Percentiles rank a stretch among this genome's conserved stretches.
Evolutionary conservation across 1,140 invertebrate species (phyloP).

Genomic region (Arctopsyche grandis): DNA sequence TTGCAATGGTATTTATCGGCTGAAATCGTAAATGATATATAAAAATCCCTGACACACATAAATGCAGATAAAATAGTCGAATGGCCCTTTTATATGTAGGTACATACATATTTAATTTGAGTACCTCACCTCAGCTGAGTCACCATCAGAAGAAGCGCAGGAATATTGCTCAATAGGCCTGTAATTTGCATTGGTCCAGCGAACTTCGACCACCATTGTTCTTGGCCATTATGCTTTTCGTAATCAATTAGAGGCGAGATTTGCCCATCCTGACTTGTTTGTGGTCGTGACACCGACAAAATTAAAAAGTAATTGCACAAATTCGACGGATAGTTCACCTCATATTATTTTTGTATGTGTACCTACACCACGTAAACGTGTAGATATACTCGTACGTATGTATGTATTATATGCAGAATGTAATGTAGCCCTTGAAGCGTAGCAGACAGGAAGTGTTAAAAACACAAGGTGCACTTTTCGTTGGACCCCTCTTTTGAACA

Average conservation of each 20-base stretch:
- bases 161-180: not conserved
- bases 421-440: not conserved
- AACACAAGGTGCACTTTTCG: not conserved
- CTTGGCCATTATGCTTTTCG: not conserved
- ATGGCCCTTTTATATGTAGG: slow-evolving; percentile 19
- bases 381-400: not conserved
- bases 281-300: not conserved
- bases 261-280: not conserved
- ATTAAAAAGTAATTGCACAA: too few species aligned
- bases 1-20: too few species aligned
- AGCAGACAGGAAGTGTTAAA: not conserved
- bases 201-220: slow-evolving; percentile 18
- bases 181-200: slow-evolving; percentile 23
- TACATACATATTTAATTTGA: too few species aligned
- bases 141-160: not conserved
- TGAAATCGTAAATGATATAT: too few species aligned
- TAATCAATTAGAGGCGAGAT: not conserved
- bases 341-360: too few species aligned
- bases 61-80: not conserved
- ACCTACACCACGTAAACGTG: too few species aligned
- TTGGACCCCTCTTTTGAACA: not conserved
- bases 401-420: not conserved
- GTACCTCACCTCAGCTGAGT: not conserved
- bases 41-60: slow-evolving; percentile 10
- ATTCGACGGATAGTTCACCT: too few species aligned